Evolutionary conservation across 64 coral and sea anemone genomes (phyloP), one percentile per base, ranked within the genome.

Genomic region (Stichodactyla helianthus): DNA sequence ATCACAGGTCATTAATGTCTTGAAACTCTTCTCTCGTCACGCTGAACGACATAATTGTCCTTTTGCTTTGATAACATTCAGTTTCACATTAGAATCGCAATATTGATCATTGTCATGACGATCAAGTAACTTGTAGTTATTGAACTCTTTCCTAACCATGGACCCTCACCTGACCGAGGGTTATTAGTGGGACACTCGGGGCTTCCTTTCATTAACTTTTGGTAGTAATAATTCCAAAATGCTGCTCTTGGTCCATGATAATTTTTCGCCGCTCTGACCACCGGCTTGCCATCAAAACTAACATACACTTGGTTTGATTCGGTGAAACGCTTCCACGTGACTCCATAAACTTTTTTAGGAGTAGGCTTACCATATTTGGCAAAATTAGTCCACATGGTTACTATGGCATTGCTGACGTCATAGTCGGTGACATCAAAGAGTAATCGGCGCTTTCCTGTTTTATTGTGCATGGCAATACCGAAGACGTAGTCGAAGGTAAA

Each of bases 291-390:
- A 14, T 51, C 83, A 35, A 84, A 60, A n/a, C 55, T 84, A 59
- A 92, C 6, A 58, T 92, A 92, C 1, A 53, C 85, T 84, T 55
- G 85, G 84, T 91, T 84, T 26, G 63, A 51, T 9, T 82, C 52
- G 35, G 89, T 90, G 31, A 94, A 94, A 67, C n/a, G 59, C 53
- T 85, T 44, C 93, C 93, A 94, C 13, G 23, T 56, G 20, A 91
- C 84, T 71, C 79, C 79, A 11, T 0, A 61, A 0, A 87, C 57
- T 6, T 77, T 64, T 14, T 77, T 61, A 12, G 71, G 64, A 9
- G 88, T 94, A 19, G 93, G 93, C 13, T 94, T 94, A 60, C 89
- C 89, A 77, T 91, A 88, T 91, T 94, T 94, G 85, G 93, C 93
- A 62, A 94, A 91, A 82, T 94, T 94, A 8, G 93, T 91, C 10